Conservation (phyloP, 2,797 vertebrate genomes). For the Hoplostethus mediterraneus region DNA sequence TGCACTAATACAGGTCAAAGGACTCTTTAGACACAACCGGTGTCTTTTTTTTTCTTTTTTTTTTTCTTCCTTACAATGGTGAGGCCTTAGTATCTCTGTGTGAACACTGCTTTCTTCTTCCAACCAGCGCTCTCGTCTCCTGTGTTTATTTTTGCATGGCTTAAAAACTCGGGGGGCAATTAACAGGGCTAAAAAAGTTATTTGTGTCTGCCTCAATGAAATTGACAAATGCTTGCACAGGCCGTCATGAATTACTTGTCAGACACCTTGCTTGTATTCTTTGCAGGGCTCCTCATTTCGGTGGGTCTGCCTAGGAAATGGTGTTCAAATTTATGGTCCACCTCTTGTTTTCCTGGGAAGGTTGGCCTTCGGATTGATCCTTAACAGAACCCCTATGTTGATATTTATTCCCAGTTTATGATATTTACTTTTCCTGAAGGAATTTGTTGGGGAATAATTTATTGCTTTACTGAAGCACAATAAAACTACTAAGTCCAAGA, state of each 20-base stretch:
- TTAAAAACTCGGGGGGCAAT: slow-evolving; percentile 60
- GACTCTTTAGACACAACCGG: background rate
- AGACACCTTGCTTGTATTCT: slow-evolving; percentile 79
- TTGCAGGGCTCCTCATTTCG: slow-evolving; percentile 63
- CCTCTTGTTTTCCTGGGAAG: slow-evolving; percentile 69
- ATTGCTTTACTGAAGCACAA: slow-evolving; percentile 76
- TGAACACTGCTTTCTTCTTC: background rate
- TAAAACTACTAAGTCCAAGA: slow-evolving; percentile 67
- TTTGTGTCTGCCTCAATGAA: slow-evolving; percentile 66
- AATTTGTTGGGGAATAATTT: slow-evolving; percentile 80
- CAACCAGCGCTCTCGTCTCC: background rate
- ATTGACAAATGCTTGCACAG: slow-evolving; percentile 62
- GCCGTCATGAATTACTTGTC: slow-evolving; percentile 73
- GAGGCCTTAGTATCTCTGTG: slow-evolving; percentile 1
- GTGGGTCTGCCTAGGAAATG: slow-evolving; percentile 70
- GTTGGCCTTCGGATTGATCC: slow-evolving; percentile 77
- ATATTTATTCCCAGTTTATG: slow-evolving; percentile 78
- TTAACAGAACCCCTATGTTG: slow-evolving; percentile 77
- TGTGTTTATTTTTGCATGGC: slow-evolving; percentile 73
- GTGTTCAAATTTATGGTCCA: slow-evolving; percentile 79
- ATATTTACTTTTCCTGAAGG: slow-evolving; percentile 83
- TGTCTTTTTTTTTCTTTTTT: background rate
- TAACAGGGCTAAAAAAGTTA: slow-evolving; percentile 59
- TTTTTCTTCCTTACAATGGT: background rate
- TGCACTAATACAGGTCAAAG: slow-evolving; percentile 5